A percentile compares a stretch with the other conserved stretches of the same genome.
These are phyloP conservation scores for Dinoponera quadriceps DNA, from an alignment of 1,140 invertebrate genomes.

Conservation along the genomic window DNA sequence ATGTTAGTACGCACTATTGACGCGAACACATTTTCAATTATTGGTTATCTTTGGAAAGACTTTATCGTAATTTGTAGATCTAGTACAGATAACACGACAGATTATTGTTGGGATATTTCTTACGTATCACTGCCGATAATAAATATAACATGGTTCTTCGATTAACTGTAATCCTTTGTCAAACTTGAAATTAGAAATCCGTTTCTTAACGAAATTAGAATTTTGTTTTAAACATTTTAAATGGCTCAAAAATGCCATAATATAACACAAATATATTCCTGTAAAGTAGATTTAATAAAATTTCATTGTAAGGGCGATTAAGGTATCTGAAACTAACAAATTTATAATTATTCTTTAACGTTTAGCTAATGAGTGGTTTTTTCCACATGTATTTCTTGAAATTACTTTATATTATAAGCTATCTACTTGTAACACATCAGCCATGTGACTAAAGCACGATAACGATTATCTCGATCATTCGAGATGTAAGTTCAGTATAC, in stretches of 20 bases:
- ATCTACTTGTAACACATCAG: not conserved
- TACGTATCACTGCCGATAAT: conserved; percentile 6
- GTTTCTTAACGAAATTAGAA: too few species aligned
- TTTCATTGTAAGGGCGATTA: too few species aligned
- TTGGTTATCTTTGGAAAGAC: conserved; percentile 32
- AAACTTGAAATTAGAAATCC: not conserved
- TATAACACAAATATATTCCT: too few species aligned
- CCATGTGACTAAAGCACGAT: not conserved
- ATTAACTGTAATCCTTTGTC: not conserved
- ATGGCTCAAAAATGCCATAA: too few species aligned
- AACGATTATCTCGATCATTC: not conserved
- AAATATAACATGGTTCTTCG: not conserved
- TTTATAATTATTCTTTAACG: too few species aligned
- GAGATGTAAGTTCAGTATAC: not conserved
- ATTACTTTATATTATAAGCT: too few species aligned
- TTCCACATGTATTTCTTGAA: too few species aligned
- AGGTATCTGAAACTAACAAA: too few species aligned
- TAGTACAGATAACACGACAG: conserved; percentile 3
- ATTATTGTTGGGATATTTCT: not conserved
- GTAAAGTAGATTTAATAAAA: too few species aligned
- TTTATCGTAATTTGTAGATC: conserved; percentile 56
- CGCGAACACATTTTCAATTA: conserved; percentile 4
- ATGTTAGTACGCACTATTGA: conserved; percentile 53
- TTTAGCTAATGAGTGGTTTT: too few species aligned
- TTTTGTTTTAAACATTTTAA: too few species aligned